phyloP scores from a whole-genome alignment of 1,140 invertebrate genomes.

The Battus philenor region DNA sequence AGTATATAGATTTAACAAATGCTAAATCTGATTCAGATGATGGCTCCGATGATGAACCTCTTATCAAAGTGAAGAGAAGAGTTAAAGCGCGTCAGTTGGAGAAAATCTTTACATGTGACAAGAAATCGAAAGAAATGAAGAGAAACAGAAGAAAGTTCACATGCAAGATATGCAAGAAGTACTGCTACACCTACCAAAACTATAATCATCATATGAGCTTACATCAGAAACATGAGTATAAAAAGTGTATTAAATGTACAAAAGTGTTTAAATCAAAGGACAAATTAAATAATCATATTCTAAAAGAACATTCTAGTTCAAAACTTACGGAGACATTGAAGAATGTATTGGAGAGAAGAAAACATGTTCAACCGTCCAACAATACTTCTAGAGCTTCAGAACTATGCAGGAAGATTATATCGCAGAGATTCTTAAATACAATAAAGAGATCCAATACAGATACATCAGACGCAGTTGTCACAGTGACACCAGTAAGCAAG shows the following conservation, averaged over 20 bases:
- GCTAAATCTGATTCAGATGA: conserved; percentile 25
- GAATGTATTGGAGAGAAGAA: conserved; percentile 43
- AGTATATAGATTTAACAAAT: neutral
- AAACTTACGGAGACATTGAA: conserved; percentile 55
- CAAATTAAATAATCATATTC: conserved; percentile 38
- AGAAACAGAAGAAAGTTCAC: conserved; percentile 31
- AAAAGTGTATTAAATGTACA: conserved; percentile 52
- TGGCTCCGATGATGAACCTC: conserved; percentile 33
- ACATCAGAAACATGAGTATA: conserved; percentile 32
- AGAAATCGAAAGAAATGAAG: conserved; percentile 18
- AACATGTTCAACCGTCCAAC: conserved; percentile 14
- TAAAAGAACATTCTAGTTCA: conserved; percentile 42
- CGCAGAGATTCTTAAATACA: conserved; percentile 34
- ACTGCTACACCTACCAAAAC: conserved; percentile 59
- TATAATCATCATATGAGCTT: conserved; percentile 49
- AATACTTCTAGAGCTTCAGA: conserved; percentile 1
- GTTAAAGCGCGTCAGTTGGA: neutral
- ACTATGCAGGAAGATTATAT: neutral
- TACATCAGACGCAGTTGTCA: conserved; percentile 16
- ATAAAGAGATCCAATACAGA: conserved; percentile 38
- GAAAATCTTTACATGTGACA: neutral
- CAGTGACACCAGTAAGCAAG: conserved; percentile 28
- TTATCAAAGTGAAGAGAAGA: conserved; percentile 17
- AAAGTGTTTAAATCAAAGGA: conserved; percentile 35
- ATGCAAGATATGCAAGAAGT: conserved; percentile 48